phyloP scores from a whole-genome alignment of 2,113 vertebrate genomes.

The Otolemur garnettii region DNA sequence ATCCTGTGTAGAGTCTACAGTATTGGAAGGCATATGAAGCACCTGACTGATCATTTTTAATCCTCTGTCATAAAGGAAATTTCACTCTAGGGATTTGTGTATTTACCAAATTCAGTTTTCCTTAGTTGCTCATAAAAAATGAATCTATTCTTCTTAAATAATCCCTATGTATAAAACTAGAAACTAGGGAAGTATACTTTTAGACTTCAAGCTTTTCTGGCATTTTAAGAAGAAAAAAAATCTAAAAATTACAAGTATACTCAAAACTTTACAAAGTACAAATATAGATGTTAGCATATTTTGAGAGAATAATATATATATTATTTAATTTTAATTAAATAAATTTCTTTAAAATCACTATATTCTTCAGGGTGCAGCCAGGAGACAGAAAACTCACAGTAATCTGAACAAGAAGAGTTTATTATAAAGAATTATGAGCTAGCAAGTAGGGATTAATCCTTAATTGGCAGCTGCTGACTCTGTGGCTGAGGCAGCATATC shows the following conservation, averaged over 20 bases:
- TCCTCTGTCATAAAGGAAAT: constrained; percentile 8
- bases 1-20: fast-evolving
- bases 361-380: not conserved
- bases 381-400: not conserved
- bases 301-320: not conserved
- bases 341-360: not conserved
- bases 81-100: constrained; percentile 13
- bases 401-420: not conserved
- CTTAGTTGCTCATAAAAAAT: constrained; percentile 1
- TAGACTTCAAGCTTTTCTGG: not conserved
- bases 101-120: constrained; percentile 49
- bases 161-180: not conserved
- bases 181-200: not conserved
- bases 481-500: too few relatives aligned
- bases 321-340: constrained; percentile 13
- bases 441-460: not conserved
- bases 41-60: constrained; percentile 25
- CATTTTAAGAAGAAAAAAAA: not conserved
- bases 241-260: not conserved
- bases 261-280: constrained; percentile 16
- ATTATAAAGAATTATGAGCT: not conserved
- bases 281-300: not conserved
- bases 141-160: not conserved
- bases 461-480: not conserved
- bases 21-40: not conserved